A percentile compares a stretch with the other conserved stretches of the same genome.
phyloP scores from a whole-genome alignment of 2,888 invertebrate species.

The Mantis religiosa region DNA sequence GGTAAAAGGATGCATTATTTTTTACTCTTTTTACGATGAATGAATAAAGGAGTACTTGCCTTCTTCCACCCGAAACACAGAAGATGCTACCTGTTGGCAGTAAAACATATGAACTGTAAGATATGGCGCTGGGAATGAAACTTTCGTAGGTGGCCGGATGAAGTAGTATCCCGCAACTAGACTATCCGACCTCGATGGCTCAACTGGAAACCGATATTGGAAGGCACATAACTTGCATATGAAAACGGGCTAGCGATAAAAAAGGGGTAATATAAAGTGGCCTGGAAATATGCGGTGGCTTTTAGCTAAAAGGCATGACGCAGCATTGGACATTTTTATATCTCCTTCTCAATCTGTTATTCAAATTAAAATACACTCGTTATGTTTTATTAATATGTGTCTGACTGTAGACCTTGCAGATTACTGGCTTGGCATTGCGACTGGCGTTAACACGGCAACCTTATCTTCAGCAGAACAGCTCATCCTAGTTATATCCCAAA shows the following conservation, averaged over 20 bases:
- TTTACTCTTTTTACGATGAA: no score
- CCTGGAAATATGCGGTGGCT: not conserved
- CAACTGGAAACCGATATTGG: not conserved
- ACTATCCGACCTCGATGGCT: not conserved
- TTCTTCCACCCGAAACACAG: no score
- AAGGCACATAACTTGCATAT: not conserved
- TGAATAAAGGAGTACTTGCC: no score
- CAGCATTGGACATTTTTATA: not conserved
- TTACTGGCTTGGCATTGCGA: no score
- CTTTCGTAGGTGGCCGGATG: not conserved
- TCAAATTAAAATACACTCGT: not conserved
- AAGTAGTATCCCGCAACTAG: not conserved
- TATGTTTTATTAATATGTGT: no score
- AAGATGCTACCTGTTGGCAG: not conserved
- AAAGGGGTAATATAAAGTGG: not conserved
- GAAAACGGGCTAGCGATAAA: not conserved
- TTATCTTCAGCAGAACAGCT: no score
- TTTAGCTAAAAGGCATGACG: not conserved
- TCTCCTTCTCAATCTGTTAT: not conserved
- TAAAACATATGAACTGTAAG: not conserved
- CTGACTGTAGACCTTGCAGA: no score
- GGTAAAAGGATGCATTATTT: no score
- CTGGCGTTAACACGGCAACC: no score
- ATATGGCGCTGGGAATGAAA: not conserved
- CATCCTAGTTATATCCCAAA: no score